Conservation (phyloP, 2,113 vertebrate genomes). For the Paradisaea rubra region DNA sequence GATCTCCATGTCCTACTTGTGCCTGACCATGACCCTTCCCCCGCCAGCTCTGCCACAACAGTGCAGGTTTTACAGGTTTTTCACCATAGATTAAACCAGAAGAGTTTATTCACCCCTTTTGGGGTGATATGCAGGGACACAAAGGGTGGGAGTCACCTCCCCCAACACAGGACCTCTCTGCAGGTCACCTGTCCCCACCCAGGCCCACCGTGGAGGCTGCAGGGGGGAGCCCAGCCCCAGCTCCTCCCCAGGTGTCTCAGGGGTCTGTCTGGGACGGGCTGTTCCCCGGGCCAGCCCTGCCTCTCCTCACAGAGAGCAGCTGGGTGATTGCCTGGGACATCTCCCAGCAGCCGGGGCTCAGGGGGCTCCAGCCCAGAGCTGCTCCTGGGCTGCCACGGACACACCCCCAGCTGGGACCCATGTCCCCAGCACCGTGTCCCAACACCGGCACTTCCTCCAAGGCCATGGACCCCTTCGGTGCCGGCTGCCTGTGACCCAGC, state of each 20-base stretch:
- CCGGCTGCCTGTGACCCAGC: neutral
- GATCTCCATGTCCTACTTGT: rapidly evolving
- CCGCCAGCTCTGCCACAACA: rapidly evolving
- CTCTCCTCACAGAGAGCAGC: neutral
- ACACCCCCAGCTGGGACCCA: neutral
- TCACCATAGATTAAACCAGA: neutral
- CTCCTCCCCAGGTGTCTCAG: neutral
- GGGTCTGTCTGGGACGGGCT: neutral
- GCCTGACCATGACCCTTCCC: neutral
- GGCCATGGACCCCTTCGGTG: neutral
- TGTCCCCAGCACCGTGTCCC: rapidly evolving
- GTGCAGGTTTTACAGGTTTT: neutral
- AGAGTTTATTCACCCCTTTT: neutral
- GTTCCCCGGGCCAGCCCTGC: neutral
- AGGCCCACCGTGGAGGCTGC: neutral
- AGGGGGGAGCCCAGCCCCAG: neutral
- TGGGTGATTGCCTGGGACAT: neutral
- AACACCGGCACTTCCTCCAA: neutral
- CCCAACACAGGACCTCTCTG: neutral
- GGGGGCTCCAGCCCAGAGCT: neutral
- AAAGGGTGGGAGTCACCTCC: neutral
- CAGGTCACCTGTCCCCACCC: neutral
- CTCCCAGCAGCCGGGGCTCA: neutral
- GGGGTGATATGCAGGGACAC: neutral
- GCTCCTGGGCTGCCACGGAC: neutral